phyloP scores from a whole-genome alignment of 2,888 invertebrate genomes.

The Trachelus stipa region DNA sequence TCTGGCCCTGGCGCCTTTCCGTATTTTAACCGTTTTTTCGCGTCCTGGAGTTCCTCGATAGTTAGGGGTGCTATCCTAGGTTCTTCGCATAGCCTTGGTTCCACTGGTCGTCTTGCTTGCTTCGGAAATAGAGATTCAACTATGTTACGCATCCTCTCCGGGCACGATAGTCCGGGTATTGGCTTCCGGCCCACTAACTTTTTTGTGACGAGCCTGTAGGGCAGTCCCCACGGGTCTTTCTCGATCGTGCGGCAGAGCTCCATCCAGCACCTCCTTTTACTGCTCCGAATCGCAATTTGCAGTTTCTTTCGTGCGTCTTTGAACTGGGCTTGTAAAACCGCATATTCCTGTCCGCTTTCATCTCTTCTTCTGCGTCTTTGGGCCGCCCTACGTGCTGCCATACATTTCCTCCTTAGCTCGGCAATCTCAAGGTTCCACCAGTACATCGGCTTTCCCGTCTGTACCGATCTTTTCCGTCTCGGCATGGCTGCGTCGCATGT shows the following conservation, averaged over 20 bases:
- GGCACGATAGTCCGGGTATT: neutral
- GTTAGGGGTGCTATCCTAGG: neutral
- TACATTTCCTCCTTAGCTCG: constrained; percentile 12
- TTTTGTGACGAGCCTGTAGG: constrained; percentile 19
- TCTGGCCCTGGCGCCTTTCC: constrained; percentile 18
- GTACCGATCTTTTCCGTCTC: constrained; percentile 1
- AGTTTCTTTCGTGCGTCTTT: neutral
- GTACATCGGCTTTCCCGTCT: constrained; percentile 11
- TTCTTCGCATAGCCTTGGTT: no score
- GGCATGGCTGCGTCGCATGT: constrained; percentile 21
- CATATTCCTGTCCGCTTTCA: no score
- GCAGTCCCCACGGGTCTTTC: constrained; percentile 20
- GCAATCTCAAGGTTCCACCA: constrained; percentile 27
- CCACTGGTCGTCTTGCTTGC: no score
- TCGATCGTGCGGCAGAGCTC: neutral
- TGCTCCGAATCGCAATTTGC: constrained; percentile 1
- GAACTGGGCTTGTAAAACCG: no score
- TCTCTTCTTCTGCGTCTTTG: no score
- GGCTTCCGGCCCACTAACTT: constrained; percentile 2
- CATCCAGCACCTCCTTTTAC: neutral
- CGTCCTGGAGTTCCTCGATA: neutral
- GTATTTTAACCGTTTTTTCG: neutral
- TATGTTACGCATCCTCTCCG: neutral
- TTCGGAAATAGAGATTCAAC: constrained; percentile 16
- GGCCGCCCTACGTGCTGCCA: neutral